Evolutionary conservation across 2,888 invertebrate species (phyloP).

Genomic region (Encarsia formosa): DNA sequence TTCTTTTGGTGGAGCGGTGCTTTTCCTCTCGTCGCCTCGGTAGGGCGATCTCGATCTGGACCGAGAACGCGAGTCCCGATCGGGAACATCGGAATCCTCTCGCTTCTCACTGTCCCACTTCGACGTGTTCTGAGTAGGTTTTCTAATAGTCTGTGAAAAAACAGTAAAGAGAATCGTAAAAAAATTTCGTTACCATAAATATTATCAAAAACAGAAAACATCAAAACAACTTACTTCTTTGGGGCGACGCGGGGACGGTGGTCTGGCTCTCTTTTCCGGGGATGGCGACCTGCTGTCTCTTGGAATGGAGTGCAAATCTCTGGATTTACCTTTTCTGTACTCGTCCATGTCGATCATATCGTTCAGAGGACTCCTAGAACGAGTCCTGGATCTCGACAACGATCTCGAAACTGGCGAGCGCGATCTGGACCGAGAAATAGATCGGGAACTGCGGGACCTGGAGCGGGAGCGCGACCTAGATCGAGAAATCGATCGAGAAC

Average conservation of each 20-base stretch:
- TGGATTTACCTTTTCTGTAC: slow-evolving; percentile 15
- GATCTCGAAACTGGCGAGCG: slow-evolving; percentile 25
- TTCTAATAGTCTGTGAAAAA: slow-evolving; percentile 6
- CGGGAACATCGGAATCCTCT: slow-evolving; percentile 16
- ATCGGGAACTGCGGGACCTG: slow-evolving; percentile 10
- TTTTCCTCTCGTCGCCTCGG: not conserved
- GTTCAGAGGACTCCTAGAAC: slow-evolving; percentile 25
- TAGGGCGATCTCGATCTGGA: slow-evolving; percentile 15
- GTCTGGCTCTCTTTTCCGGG: slow-evolving; percentile 15
- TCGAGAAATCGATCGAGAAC: slow-evolving; percentile 5
- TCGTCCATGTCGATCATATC: slow-evolving; percentile 27
- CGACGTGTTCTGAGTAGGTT: slow-evolving; percentile 2
- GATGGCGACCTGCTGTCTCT: slow-evolving; percentile 12
- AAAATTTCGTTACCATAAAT: not conserved
- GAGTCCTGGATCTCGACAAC: slow-evolving; percentile 25
- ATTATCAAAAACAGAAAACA: not conserved
- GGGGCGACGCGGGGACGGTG: slow-evolving; percentile 23
- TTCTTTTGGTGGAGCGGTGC: too few relatives aligned
- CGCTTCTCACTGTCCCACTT: slow-evolving; percentile 27
- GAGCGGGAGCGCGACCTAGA: slow-evolving; percentile 17
- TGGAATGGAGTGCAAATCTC: slow-evolving; percentile 1
- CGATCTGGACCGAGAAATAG: slow-evolving; percentile 20
- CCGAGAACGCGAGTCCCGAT: slow-evolving; percentile 17
- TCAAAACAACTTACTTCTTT: slow-evolving; percentile 7
- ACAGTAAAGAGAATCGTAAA: not conserved